phyloP scores from a whole-genome alignment of 2,888 invertebrate genomes.

The Bedellia somnulentella region DNA sequence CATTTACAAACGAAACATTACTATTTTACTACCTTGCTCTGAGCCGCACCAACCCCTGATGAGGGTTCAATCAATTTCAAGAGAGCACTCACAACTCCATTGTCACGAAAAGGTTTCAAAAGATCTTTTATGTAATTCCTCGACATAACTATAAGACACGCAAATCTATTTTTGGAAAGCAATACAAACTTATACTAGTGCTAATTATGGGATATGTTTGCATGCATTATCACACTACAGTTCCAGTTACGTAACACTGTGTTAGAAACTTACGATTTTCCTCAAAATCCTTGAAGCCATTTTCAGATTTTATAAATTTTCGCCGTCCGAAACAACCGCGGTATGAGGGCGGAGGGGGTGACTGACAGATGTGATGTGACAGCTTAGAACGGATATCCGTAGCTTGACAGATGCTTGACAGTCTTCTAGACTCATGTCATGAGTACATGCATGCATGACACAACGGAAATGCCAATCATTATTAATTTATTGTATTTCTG shows the following conservation, averaged over 20 bases:
- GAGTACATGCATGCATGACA: no score
- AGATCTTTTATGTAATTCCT: slow-evolving; percentile 59
- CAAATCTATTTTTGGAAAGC: slow-evolving; percentile 50
- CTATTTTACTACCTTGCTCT: no score
- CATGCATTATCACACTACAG: slow-evolving; percentile 27
- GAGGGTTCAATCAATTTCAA: slow-evolving; percentile 34
- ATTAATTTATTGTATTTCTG: no score
- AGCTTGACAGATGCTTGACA: no score
- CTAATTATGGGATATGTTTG: slow-evolving; percentile 16
- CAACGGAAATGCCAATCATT: no score
- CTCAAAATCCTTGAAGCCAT: slow-evolving; percentile 59
- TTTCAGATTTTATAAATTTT: slow-evolving; percentile 37
- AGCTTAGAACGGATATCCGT: no score
- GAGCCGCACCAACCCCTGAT: slow-evolving; percentile 19
- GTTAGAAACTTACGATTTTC: slow-evolving; percentile 55
- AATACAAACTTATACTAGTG: slow-evolving; percentile 17
- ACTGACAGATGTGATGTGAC: no score
- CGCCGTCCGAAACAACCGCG: slow-evolving; percentile 37
- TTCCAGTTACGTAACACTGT: slow-evolving; percentile 24
- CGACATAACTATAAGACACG: slow-evolving; percentile 61
- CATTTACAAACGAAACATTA: no score
- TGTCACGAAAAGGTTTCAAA: slow-evolving; percentile 57
- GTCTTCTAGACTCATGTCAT: no score
- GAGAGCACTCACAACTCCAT: slow-evolving; percentile 37
- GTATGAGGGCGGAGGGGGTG: slow-evolving; percentile 21